These are phyloP conservation scores for Pseudochaenichthys georgianus DNA, from an alignment of 2,797 vertebrate species.

Conservation along the genomic window DNA sequence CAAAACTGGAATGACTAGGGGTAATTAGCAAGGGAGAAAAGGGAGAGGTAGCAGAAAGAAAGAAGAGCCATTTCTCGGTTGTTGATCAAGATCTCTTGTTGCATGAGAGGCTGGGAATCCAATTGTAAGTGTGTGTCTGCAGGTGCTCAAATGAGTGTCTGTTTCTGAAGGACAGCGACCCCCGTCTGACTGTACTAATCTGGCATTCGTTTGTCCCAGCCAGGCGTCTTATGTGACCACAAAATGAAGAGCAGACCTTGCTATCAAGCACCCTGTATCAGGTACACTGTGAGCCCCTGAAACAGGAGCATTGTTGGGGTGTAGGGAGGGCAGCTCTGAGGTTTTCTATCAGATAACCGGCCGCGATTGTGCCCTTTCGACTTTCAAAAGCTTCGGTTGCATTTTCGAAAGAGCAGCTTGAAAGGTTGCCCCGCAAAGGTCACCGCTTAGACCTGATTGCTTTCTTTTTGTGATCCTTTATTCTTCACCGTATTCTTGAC, in stretches of 20 bases:
- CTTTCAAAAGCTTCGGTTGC: constrained; percentile 80
- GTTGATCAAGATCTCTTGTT: constrained; percentile 15
- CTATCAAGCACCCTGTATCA: constrained; percentile 77
- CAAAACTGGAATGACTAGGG: not conserved
- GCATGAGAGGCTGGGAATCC: constrained; percentile 12
- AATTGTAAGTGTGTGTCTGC: constrained; percentile 4
- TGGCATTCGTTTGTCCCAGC: constrained; percentile 25
- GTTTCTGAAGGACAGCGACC: constrained; percentile 45
- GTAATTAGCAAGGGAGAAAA: not conserved
- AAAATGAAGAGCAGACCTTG: constrained; percentile 56
- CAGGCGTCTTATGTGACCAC: constrained; percentile 68
- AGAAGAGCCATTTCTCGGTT: constrained; percentile 4
- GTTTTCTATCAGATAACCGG: constrained; percentile 80
- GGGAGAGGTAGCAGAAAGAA: not conserved
- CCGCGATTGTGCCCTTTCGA: constrained; percentile 62
- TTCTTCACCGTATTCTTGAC: constrained; percentile 33
- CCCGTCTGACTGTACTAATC: constrained; percentile 24
- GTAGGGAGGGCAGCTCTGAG: constrained; percentile 67
- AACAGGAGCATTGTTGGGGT: constrained; percentile 81
- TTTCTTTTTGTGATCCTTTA: constrained; percentile 63
- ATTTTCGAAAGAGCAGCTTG: constrained; percentile 72
- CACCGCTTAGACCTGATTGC: constrained; percentile 50
- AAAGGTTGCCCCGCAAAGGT: constrained; percentile 72
- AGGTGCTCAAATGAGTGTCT: constrained; percentile 7
- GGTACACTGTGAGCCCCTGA: constrained; percentile 74